These are phyloP conservation scores for Anoncus sp. DNA, from an alignment of 2,888 invertebrate species.

Conservation along the genomic window DNA sequence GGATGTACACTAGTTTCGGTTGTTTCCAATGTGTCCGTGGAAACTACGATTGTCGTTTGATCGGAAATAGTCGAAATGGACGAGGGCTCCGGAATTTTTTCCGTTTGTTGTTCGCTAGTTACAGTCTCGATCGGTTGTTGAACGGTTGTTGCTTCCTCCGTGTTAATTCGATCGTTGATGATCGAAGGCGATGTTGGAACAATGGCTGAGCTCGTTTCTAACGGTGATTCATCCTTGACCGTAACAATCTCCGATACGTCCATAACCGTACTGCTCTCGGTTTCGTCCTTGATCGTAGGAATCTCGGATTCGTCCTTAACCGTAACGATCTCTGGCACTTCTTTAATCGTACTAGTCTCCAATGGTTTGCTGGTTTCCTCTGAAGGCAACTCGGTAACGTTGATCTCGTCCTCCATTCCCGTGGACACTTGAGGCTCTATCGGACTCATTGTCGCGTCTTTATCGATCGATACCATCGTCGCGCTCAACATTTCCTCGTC, in stretches of 20 bases:
- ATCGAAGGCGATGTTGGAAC: conserved; percentile 6
- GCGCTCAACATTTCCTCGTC: conserved; percentile 41
- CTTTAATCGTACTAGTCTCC: neutral
- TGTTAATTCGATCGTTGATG: conserved; percentile 3
- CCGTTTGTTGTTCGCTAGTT: conserved; percentile 43
- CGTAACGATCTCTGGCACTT: no score
- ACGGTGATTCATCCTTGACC: conserved; percentile 9
- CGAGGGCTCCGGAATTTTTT: conserved; percentile 7
- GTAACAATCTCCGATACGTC: no score
- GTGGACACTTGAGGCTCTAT: neutral
- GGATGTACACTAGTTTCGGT: conserved; percentile 53
- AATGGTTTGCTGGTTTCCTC: conserved; percentile 25
- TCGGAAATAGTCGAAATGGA: conserved; percentile 29
- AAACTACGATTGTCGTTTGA: conserved; percentile 46
- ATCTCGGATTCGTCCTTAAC: conserved; percentile 7
- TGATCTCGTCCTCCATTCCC: no score
- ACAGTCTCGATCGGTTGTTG: conserved; percentile 30
- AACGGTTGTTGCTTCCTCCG: conserved; percentile 41
- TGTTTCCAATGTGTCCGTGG: conserved; percentile 56
- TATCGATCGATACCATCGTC: conserved; percentile 36
- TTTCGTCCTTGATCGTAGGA: no score
- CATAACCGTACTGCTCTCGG: no score
- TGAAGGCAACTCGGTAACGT: neutral
- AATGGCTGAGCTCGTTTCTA: conserved; percentile 24
- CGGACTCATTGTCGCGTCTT: conserved; percentile 17